Evolutionary conservation across 2,113 vertebrate genomes (phyloP).

Genomic region (Triplophysa dalaica): DNA sequence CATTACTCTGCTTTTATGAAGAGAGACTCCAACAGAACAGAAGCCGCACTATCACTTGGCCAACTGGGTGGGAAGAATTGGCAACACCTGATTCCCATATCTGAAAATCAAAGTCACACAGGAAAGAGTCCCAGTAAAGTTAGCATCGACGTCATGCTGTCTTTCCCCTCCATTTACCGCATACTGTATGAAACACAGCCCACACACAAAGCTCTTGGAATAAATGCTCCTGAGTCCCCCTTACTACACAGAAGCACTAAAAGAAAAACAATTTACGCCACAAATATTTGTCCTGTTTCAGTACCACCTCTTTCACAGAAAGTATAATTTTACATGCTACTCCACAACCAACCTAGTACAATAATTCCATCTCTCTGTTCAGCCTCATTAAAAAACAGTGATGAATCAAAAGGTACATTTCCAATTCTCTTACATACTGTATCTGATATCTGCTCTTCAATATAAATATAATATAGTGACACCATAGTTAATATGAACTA

Average conservation of each 20-base stretch:
- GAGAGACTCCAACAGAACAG: neutral
- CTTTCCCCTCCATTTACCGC: constrained; percentile 3
- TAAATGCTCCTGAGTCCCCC: neutral
- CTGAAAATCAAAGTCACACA: constrained; percentile 11
- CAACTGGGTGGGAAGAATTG: neutral
- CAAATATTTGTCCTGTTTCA: neutral
- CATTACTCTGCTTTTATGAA: too few species aligned
- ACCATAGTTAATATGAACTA: too few species aligned
- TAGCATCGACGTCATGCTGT: constrained; percentile 18
- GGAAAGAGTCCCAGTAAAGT: constrained; percentile 24
- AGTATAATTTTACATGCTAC: too few species aligned
- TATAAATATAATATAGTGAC: too few species aligned
- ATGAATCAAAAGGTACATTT: too few species aligned
- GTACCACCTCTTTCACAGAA: too few species aligned
- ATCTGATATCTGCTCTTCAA: too few species aligned
- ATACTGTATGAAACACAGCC: constrained; percentile 17
- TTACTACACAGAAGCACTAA: neutral
- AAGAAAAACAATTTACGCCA: too few species aligned
- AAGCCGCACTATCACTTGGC: neutral
- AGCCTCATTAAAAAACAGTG: too few species aligned
- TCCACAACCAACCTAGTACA: too few species aligned
- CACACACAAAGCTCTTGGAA: constrained; percentile 4
- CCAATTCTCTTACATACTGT: too few species aligned
- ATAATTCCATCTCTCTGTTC: too few species aligned
- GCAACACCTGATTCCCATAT: constrained; percentile 11